phyloP scores from a whole-genome alignment of 2,888 invertebrate species.

The Dicroscelio sp. region DNA sequence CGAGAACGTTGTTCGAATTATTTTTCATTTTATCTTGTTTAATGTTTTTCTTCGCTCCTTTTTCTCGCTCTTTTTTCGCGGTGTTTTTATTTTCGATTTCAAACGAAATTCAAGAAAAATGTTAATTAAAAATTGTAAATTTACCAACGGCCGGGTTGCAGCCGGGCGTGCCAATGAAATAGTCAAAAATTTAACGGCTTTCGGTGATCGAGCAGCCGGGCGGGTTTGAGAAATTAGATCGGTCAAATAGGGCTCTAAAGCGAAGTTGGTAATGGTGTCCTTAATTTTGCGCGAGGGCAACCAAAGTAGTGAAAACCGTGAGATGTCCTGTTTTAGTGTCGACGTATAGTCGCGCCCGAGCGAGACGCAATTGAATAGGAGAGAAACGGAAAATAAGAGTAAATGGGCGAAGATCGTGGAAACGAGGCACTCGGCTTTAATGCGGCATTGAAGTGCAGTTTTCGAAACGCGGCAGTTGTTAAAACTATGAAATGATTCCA shows the following conservation, averaged over 20 bases:
- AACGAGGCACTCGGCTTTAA: conserved; percentile 82
- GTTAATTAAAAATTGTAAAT: too few relatives aligned
- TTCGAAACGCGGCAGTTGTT: conserved; percentile 85
- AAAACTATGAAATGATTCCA: conserved; percentile 86
- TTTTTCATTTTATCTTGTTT: too few relatives aligned
- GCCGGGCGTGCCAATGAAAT: too few relatives aligned
- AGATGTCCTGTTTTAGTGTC: conserved; percentile 53
- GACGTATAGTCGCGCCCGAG: conserved; percentile 26
- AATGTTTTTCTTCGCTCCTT: too few relatives aligned
- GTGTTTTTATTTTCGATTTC: too few relatives aligned
- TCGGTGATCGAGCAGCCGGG: not conserved
- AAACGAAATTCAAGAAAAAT: too few relatives aligned
- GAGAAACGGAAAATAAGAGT: conserved; percentile 65
- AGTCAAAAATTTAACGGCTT: not conserved
- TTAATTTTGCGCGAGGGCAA: conserved; percentile 47
- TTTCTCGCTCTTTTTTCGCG: too few relatives aligned
- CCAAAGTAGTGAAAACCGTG: conserved; percentile 54
- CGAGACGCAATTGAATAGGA: conserved; percentile 66
- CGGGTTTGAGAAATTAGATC: conserved; percentile 9
- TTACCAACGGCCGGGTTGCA: too few relatives aligned
- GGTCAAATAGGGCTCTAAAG: conserved; percentile 41
- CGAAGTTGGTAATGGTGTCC: conserved; percentile 43
- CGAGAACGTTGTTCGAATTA: too few relatives aligned
- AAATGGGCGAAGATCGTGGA: conserved; percentile 76
- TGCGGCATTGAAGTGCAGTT: conserved; percentile 86